A percentile compares a stretch with the other conserved stretches of the same genome.
Conservation (phyloP, 2,888 invertebrate species). For the Ichneumoninae sp. region DNA sequence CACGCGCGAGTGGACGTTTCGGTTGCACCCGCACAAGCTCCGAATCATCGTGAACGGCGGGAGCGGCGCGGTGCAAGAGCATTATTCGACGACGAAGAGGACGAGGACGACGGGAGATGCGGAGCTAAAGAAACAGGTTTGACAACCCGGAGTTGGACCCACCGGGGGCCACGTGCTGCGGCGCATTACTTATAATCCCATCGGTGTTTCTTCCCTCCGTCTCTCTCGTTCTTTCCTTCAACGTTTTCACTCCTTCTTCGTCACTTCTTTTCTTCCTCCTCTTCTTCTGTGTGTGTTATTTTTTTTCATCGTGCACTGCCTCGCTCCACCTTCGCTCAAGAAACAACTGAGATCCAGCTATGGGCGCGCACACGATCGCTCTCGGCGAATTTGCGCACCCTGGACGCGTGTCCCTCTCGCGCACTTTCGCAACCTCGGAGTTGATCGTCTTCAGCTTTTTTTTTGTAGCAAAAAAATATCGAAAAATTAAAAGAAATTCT, state of each 20-base stretch:
- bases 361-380: slow-evolving; percentile 36
- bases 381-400: slow-evolving; percentile 44
- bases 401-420: background rate
- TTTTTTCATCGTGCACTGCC: slow-evolving; percentile 63
- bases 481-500: no score
- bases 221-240: slow-evolving; percentile 39
- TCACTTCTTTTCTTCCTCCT: slow-evolving; percentile 51
- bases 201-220: slow-evolving; percentile 75
- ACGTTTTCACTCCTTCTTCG: slow-evolving; percentile 25
- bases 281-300: slow-evolving; percentile 36
- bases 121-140: slow-evolving; percentile 81
- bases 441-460: background rate
- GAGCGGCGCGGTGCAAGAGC: slow-evolving; percentile 26
- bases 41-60: slow-evolving; percentile 45
- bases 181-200: slow-evolving; percentile 83
- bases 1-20: slow-evolving; percentile 56
- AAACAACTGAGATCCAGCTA: slow-evolving; percentile 47
- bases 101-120: slow-evolving; percentile 51
- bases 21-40: slow-evolving; percentile 57
- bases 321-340: slow-evolving; percentile 63
- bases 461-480: background rate
- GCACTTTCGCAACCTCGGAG: background rate
- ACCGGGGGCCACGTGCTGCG: slow-evolving; percentile 82
- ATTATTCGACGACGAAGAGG: slow-evolving; percentile 34
- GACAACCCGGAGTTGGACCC: slow-evolving; percentile 81